A percentile compares a stretch with the other conserved stretches of the same genome.
These are phyloP conservation scores for Lasioglossum albipes DNA, from an alignment of 1,140 invertebrate species.

Conservation along the genomic window DNA sequence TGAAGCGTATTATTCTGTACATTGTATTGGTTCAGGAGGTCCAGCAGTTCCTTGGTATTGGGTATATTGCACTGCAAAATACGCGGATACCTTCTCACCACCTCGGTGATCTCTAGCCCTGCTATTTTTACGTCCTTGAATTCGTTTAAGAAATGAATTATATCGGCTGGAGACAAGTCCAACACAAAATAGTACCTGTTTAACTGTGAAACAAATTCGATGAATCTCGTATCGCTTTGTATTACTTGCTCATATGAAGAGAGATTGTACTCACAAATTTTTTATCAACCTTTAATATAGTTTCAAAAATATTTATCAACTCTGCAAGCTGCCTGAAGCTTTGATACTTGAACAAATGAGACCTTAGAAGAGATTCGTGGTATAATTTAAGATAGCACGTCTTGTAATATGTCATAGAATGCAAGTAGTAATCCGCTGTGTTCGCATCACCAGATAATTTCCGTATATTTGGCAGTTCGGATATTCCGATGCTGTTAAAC, in stretches of 20 bases:
- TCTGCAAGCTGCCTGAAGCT: conserved; percentile 45
- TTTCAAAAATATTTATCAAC: conserved; percentile 75
- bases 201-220: conserved; percentile 49
- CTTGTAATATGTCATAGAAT: not conserved
- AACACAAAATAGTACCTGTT: conserved; percentile 41
- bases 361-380: not conserved
- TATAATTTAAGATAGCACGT: not conserved
- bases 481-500: conserved; percentile 59
- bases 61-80: conserved; percentile 75
- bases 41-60: not conserved
- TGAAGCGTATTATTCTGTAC: conserved; percentile 76
- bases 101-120: conserved; percentile 76
- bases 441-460: rapidly evolving
- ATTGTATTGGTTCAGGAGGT: conserved; percentile 68
- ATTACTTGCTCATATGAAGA: conserved; percentile 8
- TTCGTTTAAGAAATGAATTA: conserved; percentile 77
- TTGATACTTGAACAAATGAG: conserved; percentile 9
- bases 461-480: not conserved
- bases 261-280: conserved; percentile 59
- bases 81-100: conserved; percentile 77
- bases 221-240: conserved; percentile 3
- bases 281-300: conserved; percentile 76
- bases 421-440: not conserved
- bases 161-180: conserved; percentile 76
- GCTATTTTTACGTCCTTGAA: conserved; percentile 70